Base-by-base conservation (phyloP, 2,113 vertebrate species). In the Pelmatolapia mariae region DNA sequence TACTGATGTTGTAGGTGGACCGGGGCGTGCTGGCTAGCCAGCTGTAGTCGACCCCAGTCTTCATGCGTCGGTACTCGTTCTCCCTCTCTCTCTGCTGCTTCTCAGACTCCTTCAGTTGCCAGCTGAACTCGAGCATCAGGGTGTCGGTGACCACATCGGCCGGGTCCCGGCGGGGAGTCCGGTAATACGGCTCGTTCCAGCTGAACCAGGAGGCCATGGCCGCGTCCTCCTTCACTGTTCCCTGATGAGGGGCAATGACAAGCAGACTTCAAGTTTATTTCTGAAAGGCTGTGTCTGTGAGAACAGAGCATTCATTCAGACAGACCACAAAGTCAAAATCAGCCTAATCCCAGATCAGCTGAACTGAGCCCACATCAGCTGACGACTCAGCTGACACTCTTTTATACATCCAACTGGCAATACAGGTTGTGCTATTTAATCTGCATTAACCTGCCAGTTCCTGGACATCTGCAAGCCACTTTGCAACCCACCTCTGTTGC, bases 1-100 rank as follows among this genome's bases (percentile, higher is more conserved):
- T 97, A 95, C 97, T 97, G 95, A 99, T 96, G 92, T 96, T 97
- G 3, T 96, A 97, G 89, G 94, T 89, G 54, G 95, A 95, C 83
- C 97, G 97, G 1, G 98, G 97, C 0, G 95, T 54, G 92, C 95
- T 98, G 89, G 97, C 96, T 95, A 99, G 96, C 99, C 99, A 99
- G 96, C 98, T 98, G 89, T 99, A 99, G 95, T 99, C 99, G 89
- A 98, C 98, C 0, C 98, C 98, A 0, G 97, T 98, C 93, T 97
- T 96, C 54, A 98, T 91, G 73, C 97, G 97, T 50, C 96, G 94
- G 92, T 96, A 97, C 2, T 97, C 95, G 0, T 94, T 96, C 86
- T 98, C 97, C 80, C 97, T 95, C 91, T 97, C 97, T 3, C 96
- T 93, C 82, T 98, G 98, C 95, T 96, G 96, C 90, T 97, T 94